Percentiles rank a stretch among this genome's conserved stretches.
Conservation (phyloP, 2,888 invertebrate genomes). For the Psylliodes chrysocephalus region DNA sequence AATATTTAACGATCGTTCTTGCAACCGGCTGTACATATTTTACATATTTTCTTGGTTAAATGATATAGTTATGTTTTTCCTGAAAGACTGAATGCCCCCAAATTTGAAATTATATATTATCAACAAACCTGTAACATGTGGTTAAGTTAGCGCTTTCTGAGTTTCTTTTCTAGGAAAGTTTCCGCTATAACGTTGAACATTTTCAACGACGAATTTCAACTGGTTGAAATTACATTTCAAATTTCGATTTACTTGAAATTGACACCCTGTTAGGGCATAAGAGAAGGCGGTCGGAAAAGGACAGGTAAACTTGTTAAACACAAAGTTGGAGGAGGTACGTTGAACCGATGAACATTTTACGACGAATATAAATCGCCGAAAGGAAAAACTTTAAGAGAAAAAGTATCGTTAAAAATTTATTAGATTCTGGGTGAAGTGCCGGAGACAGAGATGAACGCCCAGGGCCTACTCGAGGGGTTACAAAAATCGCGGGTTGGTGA, state of each 20-base stretch:
- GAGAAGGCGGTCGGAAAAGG: constrained; percentile 5
- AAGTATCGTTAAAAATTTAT: constrained; percentile 24
- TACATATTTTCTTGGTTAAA: too few species aligned
- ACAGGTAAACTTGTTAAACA: constrained; percentile 25
- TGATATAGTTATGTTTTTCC: too few species aligned
- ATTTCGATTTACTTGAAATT: constrained; percentile 26
- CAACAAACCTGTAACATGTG: too few species aligned
- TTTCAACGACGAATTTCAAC: too few species aligned
- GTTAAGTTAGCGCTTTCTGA: too few species aligned
- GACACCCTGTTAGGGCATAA: constrained; percentile 21
- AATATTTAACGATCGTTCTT: too few species aligned
- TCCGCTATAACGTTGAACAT: too few species aligned
- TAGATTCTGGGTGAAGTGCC: constrained; percentile 5
- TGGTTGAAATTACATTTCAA: too few species aligned
- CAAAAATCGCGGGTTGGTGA: not conserved
- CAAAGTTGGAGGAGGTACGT: constrained; percentile 20
- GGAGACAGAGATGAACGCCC: not conserved
- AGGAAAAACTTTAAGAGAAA: constrained; percentile 9
- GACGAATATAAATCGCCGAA: constrained; percentile 13
- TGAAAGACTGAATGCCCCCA: too few species aligned
- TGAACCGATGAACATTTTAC: constrained; percentile 17
- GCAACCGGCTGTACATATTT: too few species aligned
- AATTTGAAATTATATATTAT: too few species aligned
- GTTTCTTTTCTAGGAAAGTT: too few species aligned
- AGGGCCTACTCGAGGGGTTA: not conserved